Conservation (phyloP, 2,888 invertebrate genomes). For the Desoria tigrina region DNA sequence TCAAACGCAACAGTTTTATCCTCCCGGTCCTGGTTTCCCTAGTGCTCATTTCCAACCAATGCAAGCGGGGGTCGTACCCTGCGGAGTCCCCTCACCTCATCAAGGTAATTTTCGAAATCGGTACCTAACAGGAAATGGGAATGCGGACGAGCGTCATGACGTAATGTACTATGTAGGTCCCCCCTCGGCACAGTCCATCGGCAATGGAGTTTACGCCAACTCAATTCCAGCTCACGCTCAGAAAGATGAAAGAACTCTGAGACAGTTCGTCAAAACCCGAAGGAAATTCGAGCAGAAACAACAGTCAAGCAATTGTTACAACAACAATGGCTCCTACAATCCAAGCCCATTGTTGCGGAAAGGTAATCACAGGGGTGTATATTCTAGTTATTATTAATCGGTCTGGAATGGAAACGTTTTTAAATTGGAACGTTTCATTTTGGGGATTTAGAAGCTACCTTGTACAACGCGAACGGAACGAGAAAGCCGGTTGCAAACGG, state of each 20-base stretch:
- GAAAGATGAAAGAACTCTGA: constrained; percentile 76
- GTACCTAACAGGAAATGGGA: background rate
- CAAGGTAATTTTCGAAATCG: constrained; percentile 28
- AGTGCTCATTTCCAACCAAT: constrained; percentile 47
- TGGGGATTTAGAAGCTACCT: constrained; percentile 33
- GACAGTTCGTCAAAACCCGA: constrained; percentile 74
- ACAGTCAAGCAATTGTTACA: constrained; percentile 34
- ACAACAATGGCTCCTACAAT: constrained; percentile 29
- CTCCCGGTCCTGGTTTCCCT: constrained; percentile 50
- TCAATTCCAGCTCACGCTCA: constrained; percentile 57
- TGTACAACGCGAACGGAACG: constrained; percentile 50
- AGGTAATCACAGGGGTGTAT: constrained; percentile 55
- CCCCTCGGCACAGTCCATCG: constrained; percentile 22
- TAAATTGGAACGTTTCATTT: too few relatives aligned
- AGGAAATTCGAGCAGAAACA: constrained; percentile 73
- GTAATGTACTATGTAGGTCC: constrained; percentile 16
- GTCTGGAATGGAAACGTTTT: background rate
- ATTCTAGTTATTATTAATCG: background rate
- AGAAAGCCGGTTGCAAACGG: constrained; percentile 56
- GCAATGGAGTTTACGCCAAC: constrained; percentile 39
- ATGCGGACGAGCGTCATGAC: background rate
- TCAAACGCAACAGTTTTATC: constrained; percentile 51
- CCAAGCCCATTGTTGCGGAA: constrained; percentile 60
- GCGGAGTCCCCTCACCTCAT: constrained; percentile 48
- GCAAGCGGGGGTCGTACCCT: constrained; percentile 50